A percentile compares a stretch with the other conserved stretches of the same genome.
These are phyloP conservation scores for Toxonevra muliebris DNA, from an alignment of 2,888 invertebrate genomes.

Conservation along the genomic window DNA sequence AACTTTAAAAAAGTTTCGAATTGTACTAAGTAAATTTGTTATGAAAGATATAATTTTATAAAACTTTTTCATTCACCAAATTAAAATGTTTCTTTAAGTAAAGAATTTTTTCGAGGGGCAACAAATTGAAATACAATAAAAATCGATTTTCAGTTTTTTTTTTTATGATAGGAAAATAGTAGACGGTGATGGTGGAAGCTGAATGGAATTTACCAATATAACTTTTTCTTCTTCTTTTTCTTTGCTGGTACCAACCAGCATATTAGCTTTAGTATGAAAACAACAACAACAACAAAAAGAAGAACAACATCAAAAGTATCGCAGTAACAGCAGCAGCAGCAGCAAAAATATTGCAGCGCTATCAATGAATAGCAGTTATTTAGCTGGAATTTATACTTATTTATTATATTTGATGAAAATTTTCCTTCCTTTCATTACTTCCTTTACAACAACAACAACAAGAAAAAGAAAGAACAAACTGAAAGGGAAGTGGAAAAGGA, in stretches of 20 bases:
- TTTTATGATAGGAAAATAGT: neutral
- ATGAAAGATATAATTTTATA: too few species aligned
- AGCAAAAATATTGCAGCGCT: slow-evolving; percentile 24
- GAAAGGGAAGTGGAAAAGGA: too few species aligned
- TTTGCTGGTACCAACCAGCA: neutral
- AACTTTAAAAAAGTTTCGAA: too few species aligned
- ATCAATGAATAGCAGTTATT: slow-evolving; percentile 43
- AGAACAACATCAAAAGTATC: neutral
- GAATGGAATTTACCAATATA: neutral
- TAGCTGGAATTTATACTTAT: slow-evolving; percentile 53
- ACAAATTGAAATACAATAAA: slow-evolving; percentile 38
- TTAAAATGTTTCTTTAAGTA: too few species aligned
- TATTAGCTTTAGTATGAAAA: neutral
- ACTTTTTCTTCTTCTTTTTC: slow-evolving; percentile 16
- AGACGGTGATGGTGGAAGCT: neutral
- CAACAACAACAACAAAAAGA: neutral
- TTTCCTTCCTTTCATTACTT: slow-evolving; percentile 4
- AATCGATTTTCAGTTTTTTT: slow-evolving; percentile 32
- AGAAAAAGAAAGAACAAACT: too few species aligned
- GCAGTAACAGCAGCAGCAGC: neutral
- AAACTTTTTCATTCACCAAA: neutral
- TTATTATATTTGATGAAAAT: slow-evolving; percentile 47
- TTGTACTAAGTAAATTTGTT: too few species aligned
- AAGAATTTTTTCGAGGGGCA: neutral
- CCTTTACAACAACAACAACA: neutral